Evolutionary conservation across 2,888 invertebrate species (phyloP), one percentile per base, ranked within the genome.

Genomic region (Euzophera pinguis): DNA sequence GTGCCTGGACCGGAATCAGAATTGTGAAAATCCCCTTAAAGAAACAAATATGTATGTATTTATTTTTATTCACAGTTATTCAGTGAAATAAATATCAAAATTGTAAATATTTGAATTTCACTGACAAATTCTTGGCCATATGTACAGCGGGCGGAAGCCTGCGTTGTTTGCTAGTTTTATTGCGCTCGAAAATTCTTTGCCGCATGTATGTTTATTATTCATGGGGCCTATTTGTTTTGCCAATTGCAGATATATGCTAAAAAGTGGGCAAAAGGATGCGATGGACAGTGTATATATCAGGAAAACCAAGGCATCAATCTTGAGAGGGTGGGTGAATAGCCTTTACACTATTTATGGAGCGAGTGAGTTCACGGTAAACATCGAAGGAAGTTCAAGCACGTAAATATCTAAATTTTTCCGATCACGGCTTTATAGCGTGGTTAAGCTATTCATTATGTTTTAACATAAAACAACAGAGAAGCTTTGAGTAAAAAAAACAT

Each of bases 291-390:
- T 81, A 88, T 88, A 87, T 83, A 84, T 88, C 85, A 85, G 81
- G 43, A 78, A 71, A 85, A 83, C 82, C 80, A 77, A 83, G 76
- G 78, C 84, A 89, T 89, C 80, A 81, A 82, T 89, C 88, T 86
- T 81, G 73, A 83, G 78, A 78, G 78, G 78, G 81, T 32, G 32
- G 7, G 10, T 84, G 84, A 84, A 84, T 80, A 84, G 81, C 85
- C 87, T 84, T 86, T 84, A 84, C 84, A 82, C 84, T 89, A 89
- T 89, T 89, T 87, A 89, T 84, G 88, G 84, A 78, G 75, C 75
- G 75, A 71, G 72, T 74, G 75, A 70, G 64, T 64, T 10, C 10
- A 69, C 75, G 72, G 81, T 81, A 78, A 78, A 78, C 77, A 78
- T 73, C 73, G 73, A 66, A 67, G 72, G 69, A 66, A 68, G 71